Percentiles rank a stretch among this genome's conserved stretches.
Conservation (phyloP, 1,140 invertebrate species). For the Saccostrea echinata region DNA sequence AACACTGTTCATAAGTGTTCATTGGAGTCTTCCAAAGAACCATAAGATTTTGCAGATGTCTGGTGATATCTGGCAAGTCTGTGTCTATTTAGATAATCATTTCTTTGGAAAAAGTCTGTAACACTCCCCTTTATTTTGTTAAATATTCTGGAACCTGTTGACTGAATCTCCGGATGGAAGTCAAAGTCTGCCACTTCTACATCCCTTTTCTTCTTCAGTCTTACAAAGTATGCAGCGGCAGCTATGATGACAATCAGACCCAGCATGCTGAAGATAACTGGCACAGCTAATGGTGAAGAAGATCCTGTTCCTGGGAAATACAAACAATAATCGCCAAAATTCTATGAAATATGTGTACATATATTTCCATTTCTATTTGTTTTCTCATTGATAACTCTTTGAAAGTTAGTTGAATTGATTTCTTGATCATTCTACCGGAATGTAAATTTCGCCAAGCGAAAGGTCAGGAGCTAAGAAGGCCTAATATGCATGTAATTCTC, state of each 20-base stretch:
- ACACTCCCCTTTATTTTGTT: background rate
- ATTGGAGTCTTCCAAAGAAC: slow-evolving; percentile 7
- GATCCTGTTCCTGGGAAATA: background rate
- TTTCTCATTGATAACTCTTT: no score
- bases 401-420: no score
- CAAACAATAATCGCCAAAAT: no score
- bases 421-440: no score
- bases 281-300: background rate
- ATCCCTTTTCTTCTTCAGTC: background rate
- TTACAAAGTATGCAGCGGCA: background rate
- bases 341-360: no score
- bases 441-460: no score
- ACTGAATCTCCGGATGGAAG: slow-evolving; percentile 47
- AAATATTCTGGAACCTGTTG: slow-evolving; percentile 12
- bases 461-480: no score
- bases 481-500: no score
- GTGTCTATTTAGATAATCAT: background rate
- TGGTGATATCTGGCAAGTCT: background rate
- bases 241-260: slow-evolving; percentile 30
- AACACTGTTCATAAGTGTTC: background rate
- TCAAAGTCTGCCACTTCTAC: slow-evolving; percentile 48
- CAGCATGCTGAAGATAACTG: slow-evolving; percentile 37
- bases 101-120: background rate
- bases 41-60: background rate
- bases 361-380: no score